Base-by-base conservation (phyloP, 2,797 vertebrate genomes). In the Scarus forsteni region DNA sequence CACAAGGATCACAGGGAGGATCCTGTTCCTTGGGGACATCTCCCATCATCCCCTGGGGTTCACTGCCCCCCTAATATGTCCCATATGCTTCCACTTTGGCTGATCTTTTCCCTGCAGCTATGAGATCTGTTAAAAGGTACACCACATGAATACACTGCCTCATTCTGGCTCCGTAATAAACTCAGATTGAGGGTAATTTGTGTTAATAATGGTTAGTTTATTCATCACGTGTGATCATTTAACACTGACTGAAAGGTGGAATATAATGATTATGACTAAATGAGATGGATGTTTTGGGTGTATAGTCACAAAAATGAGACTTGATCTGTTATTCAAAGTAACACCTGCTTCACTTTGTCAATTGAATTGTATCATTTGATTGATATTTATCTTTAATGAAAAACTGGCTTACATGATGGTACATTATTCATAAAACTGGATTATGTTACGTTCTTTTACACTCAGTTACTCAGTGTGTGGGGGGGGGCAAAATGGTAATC, bases 1-100 rank as follows among this genome's bases (percentile, higher is more conserved):
- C 54, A 58, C 64, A 34, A 8, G 50, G 50, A 51, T 51, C 50
- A 51, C 27, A 51, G 6, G 9, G 54, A 55, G 51, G 52, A 52
- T 72, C 50, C 39, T 40, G 48, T 56, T 69, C 76, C 71, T 34
- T 1, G 10, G 77, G 75, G 57, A 75, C 43, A 7, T 11, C 45
- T 42, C 35, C 40, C 53, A 39, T 49, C 39, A 1, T 11, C 68
- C 60, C 58, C 34, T 7, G 12, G 54, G 55, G 49, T 48, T 13
- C 14, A 12, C 39, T 19, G 43, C 48, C 63, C 40, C 66, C 34
- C 50, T 16, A 38, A 65, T 48, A 35, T 12, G 6, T 54, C 46
- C 75, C 77, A 84, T 73, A 75, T 78, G 80, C 57, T 66, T 66
- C 65, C 69, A 75, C 74, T 66, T 52, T 42, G 36, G 18, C 66